Conservation (phyloP, 2,113 vertebrate species). For the Scytalopus superciliaris region DNA sequence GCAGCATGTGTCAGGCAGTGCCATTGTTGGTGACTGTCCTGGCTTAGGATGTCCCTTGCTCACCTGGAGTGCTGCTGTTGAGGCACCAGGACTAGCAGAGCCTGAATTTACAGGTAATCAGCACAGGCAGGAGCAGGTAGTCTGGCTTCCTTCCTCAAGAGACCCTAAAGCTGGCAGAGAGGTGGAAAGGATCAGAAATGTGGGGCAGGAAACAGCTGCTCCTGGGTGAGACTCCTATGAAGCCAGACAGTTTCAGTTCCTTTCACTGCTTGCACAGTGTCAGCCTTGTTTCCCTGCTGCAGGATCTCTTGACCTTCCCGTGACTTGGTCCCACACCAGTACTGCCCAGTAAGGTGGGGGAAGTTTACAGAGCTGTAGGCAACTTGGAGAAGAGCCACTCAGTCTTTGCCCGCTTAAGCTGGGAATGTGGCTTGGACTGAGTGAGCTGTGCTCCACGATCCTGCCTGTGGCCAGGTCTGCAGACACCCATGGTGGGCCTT, state of each 20-base stretch:
- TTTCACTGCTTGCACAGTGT: background rate
- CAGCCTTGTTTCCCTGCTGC: background rate
- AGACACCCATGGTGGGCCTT: rapidly evolving
- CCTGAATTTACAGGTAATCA: background rate
- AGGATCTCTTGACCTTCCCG: background rate
- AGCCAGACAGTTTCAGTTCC: background rate
- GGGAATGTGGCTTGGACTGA: background rate
- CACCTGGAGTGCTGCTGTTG: background rate
- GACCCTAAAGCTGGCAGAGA: background rate
- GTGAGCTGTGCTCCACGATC: background rate
- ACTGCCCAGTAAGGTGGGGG: background rate
- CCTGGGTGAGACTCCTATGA: background rate
- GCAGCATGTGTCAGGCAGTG: background rate
- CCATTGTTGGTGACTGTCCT: background rate
- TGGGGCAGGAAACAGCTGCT: background rate
- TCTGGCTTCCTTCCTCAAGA: background rate
- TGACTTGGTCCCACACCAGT: background rate
- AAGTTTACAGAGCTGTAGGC: background rate
- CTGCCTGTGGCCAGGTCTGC: rapidly evolving
- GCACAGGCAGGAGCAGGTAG: background rate
- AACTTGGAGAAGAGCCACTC: background rate
- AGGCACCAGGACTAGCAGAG: background rate
- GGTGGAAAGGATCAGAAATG: background rate
- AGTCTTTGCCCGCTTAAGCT: background rate
- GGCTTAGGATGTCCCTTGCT: background rate